Evolutionary conservation across 2,113 vertebrate species (phyloP), one percentile per base, ranked within the genome.

Genomic region (Thymallus thymallus): DNA sequence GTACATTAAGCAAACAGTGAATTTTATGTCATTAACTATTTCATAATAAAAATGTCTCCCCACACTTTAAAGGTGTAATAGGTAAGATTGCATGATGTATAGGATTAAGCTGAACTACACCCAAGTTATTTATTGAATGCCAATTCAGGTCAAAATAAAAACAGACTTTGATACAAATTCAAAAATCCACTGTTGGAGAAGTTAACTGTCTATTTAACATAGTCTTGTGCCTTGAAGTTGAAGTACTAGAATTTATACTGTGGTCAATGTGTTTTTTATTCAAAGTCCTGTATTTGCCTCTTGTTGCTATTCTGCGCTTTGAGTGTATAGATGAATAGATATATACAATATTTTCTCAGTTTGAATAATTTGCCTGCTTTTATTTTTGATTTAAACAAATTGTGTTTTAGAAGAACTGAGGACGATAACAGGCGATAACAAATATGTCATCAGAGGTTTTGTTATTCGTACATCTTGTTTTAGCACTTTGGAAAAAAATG

Each of bases 211-310:
- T 81, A 83, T 84, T 85, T 84, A 86, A 84, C 83, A 87, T 86
- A 84, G 87, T 88, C 79, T 82, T 81, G 87, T 88, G 87, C 87
- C 87, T 88, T 88, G 87, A 88, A 85, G 83, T 87, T 86, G 80
- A 78, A 74, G 80, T 82, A 85, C 78, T 82, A 82, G 79, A 83
- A 72, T 82, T 82, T 80, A 76, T 84, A 86, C 81, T 67, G 86
- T 83, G 84, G 79, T 80, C 79, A 79, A 81, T 32, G 69, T 71
- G 56, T 81, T 87, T 83, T 83, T 75, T 84, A 87, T 80, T 81
- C 80, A 22, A 41, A 78, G 84, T 86, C 80, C 79, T 83, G 81
- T 85, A 82, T 85, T 83, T 83, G 82, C 79, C 81, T 85, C 83
- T 79, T 77, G 76, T 84, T 74, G 80, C 79, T 83, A 80, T 84